A percentile compares a stretch with the other conserved stretches of the same genome.
Evolutionary conservation across 2,113 vertebrate species (phyloP).

Genomic region (Cnemophilus loriae): DNA sequence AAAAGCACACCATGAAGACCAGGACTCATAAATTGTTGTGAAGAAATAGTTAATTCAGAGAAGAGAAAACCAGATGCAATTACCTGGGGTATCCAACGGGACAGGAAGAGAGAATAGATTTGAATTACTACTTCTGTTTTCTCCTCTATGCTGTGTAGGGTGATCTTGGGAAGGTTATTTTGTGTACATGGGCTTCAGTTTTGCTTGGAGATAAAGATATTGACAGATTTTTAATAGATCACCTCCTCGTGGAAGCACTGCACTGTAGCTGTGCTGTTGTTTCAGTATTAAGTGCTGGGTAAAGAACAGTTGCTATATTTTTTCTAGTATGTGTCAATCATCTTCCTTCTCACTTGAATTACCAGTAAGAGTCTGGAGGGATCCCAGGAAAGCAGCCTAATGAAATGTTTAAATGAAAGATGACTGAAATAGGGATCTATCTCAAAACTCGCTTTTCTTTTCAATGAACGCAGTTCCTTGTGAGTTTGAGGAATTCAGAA

Average conservation of each 20-base stretch:
- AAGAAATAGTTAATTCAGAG: neutral
- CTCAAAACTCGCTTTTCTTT: neutral
- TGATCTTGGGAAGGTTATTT: neutral
- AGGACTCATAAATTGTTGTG: neutral
- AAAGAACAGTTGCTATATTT: neutral
- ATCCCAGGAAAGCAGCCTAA: neutral
- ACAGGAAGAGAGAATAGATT: neutral
- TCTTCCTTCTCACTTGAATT: neutral
- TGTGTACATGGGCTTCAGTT: neutral
- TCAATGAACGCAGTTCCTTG: neutral
- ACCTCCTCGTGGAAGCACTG: neutral
- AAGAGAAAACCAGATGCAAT: neutral
- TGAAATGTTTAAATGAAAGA: neutral
- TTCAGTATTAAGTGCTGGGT: neutral
- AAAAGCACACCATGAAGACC: neutral
- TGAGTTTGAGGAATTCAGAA: neutral
- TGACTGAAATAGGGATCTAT: neutral
- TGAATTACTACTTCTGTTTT: neutral
- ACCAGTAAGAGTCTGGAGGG: neutral
- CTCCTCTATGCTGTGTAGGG: neutral
- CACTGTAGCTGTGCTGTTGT: accelerated
- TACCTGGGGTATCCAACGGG: neutral
- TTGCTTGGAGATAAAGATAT: neutral
- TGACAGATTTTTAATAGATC: neutral
- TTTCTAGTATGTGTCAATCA: neutral